A percentile compares a stretch with the other conserved stretches of the same genome.
These are phyloP conservation scores for Apodemia duryi DNA, from an alignment of 2,888 invertebrate species.

Conservation along the genomic window DNA sequence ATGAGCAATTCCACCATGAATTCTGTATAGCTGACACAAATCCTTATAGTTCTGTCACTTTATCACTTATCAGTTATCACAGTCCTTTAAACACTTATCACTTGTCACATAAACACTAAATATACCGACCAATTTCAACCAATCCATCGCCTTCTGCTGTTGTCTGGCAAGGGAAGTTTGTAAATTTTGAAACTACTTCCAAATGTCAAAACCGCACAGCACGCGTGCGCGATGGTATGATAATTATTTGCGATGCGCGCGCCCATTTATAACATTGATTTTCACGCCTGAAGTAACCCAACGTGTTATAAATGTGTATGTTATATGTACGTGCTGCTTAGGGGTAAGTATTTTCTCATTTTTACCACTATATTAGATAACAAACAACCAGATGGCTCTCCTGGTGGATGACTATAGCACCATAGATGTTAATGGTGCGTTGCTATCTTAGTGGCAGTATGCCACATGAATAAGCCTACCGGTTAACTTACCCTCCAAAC, in stretches of 20 bases:
- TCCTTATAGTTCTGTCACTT: conserved; percentile 20
- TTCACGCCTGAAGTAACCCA: conserved; percentile 72
- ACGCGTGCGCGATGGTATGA: conserved; percentile 66
- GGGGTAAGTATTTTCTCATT: background rate
- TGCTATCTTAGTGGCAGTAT: too few species aligned
- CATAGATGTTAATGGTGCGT: too few species aligned
- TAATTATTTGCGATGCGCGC: conserved; percentile 59
- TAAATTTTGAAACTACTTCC: conserved; percentile 38
- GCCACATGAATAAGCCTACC: too few species aligned
- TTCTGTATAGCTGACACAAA: background rate
- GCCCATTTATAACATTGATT: conserved; percentile 79
- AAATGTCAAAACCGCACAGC: conserved; percentile 55
- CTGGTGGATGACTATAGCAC: too few species aligned
- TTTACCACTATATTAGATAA: too few species aligned
- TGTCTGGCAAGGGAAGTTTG: conserved; percentile 39
- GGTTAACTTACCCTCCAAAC: too few species aligned
- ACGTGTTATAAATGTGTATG: conserved; percentile 35
- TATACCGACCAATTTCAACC: conserved; percentile 78
- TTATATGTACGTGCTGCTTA: background rate
- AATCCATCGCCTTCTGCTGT: conserved; percentile 66
- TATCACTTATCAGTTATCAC: conserved; percentile 27
- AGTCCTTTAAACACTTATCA: conserved; percentile 30
- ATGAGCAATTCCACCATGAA: background rate
- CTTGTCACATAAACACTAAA: conserved; percentile 33
- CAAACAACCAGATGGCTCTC: too few species aligned